Conservation (phyloP, 2,888 invertebrate species). For the Trachelus tabidus region DNA sequence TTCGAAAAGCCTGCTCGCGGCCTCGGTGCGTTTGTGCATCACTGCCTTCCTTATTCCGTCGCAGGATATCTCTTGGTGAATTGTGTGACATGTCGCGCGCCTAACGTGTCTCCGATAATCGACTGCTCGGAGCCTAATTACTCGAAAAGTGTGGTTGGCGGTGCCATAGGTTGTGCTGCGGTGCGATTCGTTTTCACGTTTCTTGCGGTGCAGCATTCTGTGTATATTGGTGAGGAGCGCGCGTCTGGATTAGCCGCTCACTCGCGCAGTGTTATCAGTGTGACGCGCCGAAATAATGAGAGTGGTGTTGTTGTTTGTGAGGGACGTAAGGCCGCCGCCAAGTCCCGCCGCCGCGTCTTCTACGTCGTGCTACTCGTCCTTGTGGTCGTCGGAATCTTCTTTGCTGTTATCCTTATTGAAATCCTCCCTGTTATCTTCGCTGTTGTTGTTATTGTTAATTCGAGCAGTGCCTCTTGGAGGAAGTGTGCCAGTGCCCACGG, state of each 20-base stretch:
- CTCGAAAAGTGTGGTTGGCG: too few relatives aligned
- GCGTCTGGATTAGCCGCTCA: slow-evolving; percentile 60
- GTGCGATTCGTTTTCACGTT: too few relatives aligned
- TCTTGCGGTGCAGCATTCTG: neutral
- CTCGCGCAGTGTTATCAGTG: slow-evolving; percentile 10
- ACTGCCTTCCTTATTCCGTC: neutral
- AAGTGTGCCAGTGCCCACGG: slow-evolving; percentile 22
- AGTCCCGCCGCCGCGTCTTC: slow-evolving; percentile 17
- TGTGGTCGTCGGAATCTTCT: neutral
- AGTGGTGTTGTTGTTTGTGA: slow-evolving; percentile 29
- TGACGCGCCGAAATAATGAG: slow-evolving; percentile 37
- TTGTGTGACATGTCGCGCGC: neutral
- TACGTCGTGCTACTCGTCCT: neutral
- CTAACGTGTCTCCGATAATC: too few relatives aligned
- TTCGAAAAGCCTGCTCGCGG: slow-evolving; percentile 23
- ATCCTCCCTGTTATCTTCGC: slow-evolving; percentile 18
- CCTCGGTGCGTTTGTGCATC: slow-evolving; percentile 21
- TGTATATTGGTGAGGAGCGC: slow-evolving; percentile 44
- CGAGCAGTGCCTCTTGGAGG: too few relatives aligned
- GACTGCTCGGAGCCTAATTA: too few relatives aligned
- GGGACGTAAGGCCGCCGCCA: slow-evolving; percentile 13
- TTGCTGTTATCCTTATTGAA: neutral
- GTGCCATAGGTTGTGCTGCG: too few relatives aligned
- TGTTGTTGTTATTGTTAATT: slow-evolving; percentile 12
- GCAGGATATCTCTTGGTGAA: neutral